These are phyloP conservation scores for human (Homo sapiens) DNA, from an alignment of 2,113 vertebrate genomes.

Conservation along the genomic window DNA sequence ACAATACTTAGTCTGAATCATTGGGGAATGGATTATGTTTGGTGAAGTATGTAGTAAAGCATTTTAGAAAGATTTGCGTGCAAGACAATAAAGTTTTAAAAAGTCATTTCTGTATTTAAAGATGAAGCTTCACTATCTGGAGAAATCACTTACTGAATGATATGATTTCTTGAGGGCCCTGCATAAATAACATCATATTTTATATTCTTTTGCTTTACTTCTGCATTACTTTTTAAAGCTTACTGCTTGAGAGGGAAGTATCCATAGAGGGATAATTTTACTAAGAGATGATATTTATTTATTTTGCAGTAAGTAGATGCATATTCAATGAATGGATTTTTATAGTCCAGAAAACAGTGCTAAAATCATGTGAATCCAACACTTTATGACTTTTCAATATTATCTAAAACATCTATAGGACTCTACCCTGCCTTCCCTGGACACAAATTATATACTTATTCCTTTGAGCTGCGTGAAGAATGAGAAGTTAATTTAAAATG, in stretches of 20 bases:
- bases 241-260: not conserved
- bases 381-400: not conserved
- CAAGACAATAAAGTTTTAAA: constrained; percentile 47
- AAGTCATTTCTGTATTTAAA: constrained; percentile 56
- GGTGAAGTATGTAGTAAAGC: constrained; percentile 47
- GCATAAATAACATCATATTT: not conserved
- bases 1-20: not conserved
- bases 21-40: not conserved
- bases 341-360: not conserved
- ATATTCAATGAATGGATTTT: not conserved
- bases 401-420: not conserved
- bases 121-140: not conserved
- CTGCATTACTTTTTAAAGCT: not conserved
- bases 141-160: not conserved
- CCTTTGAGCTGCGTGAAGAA: not conserved
- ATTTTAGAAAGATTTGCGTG: constrained; percentile 46
- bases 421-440: not conserved
- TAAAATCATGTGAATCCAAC: not conserved
- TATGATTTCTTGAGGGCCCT: not conserved
- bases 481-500: not conserved
- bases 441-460: not conserved
- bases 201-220: not conserved
- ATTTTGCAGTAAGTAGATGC: not conserved
- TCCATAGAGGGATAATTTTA: not conserved
- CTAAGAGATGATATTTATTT: not conserved